Base-by-base conservation (phyloP, 1,140 invertebrate genomes). In the Fopius arisanus region DNA sequence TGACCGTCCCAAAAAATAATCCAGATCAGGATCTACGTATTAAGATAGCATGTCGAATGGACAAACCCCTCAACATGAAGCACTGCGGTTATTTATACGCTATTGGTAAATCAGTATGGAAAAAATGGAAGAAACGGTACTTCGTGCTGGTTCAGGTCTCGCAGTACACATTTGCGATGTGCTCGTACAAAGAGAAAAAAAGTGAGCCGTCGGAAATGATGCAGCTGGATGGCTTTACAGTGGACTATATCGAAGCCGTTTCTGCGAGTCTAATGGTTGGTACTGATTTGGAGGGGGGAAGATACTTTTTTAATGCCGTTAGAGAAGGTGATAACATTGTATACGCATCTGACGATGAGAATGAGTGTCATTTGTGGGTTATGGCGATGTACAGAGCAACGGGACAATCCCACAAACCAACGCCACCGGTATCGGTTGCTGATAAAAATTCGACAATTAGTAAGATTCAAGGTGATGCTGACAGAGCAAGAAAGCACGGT, bases 131-230 rank as follows among this genome's bases (percentile, higher is more conserved):
- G 88, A 96, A 96, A 82, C 91, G 98, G 73, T 99, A 99, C 88
- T 98, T 97, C 91, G 97, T 99, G 73, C 89, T 99, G 67, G 98
- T 99, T 43, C 98, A 99, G 92, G 97, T 98, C 16, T 99, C 97
- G 43, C 98, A 99, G 90, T 99, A 99, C 88, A 99, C 98, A 33
- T 99, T 99, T 91, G 98, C 98, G 28, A 97, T 99, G 92, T 99
- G 98, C 89, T 99, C 96, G 82, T 99, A 99, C 87, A 96, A 98
- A 85, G 97, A 99, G 85, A 99, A 99, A 89, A 99, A 99, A 89
- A 96, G 97, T 21, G 98, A 99, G 87, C 98, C 98, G 0, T 97
- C 97, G 59, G 98, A 99, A 89, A 98, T 99, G 96, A 97, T 99
- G 95, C 97, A 99, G 85, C 89, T 99, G 23, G 98, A 99, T 90